Percentiles rank a stretch among this genome's conserved stretches.
Evolutionary conservation across 2,797 vertebrate genomes (phyloP).

Genomic region (Artibeus jamaicensis): DNA sequence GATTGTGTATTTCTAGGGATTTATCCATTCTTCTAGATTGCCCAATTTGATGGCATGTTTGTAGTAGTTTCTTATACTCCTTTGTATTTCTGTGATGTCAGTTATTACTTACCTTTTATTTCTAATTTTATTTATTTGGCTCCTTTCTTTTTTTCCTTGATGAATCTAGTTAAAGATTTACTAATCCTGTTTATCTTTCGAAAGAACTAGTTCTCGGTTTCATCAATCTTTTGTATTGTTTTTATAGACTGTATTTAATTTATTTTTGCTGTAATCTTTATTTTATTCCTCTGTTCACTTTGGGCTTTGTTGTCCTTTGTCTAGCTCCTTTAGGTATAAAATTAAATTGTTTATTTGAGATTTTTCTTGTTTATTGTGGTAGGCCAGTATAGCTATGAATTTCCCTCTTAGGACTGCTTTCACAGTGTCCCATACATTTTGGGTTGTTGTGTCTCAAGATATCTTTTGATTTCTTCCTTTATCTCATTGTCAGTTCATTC

Average conservation of each 20-base stretch:
- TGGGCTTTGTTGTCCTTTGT: no score
- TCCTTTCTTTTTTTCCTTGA: background rate
- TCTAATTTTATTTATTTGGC: background rate
- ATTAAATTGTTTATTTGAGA: no score
- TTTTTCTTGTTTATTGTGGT: no score
- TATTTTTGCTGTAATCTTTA: no score
- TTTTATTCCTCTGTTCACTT: no score
- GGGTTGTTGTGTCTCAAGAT: background rate
- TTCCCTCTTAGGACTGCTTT: background rate
- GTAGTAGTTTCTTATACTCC: background rate
- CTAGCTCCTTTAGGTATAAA: no score
- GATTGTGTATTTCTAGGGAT: background rate
- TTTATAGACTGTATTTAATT: no score
- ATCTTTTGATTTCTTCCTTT: background rate
- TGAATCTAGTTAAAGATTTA: background rate
- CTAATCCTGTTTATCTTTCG: no score
- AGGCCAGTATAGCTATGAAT: no score
- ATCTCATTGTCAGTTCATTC: no score
- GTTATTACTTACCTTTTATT: background rate
- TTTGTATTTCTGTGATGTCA: background rate
- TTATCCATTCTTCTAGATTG: background rate
- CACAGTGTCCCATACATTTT: background rate
- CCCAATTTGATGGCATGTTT: background rate
- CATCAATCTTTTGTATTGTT: no score
- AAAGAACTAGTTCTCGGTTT: no score